These are phyloP conservation scores for Physocephala rufipes DNA, from an alignment of 2,888 invertebrate species.

Conservation along the genomic window DNA sequence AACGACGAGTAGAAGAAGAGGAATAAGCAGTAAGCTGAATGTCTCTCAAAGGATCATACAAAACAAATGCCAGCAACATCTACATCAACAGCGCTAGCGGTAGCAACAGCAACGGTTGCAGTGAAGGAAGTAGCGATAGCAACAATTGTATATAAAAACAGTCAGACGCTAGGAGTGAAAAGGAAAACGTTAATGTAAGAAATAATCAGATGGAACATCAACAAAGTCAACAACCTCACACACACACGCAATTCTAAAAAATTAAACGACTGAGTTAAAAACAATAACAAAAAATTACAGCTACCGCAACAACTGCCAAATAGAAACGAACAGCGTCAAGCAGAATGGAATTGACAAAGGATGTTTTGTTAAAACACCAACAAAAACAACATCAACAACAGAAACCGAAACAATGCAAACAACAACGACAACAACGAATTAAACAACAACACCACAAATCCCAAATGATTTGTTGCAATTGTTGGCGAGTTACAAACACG, in stretches of 20 bases:
- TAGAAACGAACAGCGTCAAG: slow-evolving; percentile 39
- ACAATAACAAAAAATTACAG: slow-evolving; percentile 36
- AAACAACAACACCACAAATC: slow-evolving; percentile 38
- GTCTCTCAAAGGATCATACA: slow-evolving; percentile 37
- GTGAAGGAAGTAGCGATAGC: no score
- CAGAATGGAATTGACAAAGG: slow-evolving; percentile 43
- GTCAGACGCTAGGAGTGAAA: no score
- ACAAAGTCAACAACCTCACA: slow-evolving; percentile 38
- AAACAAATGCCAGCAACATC: slow-evolving; percentile 41
- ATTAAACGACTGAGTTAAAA: no score
- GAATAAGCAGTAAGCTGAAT: slow-evolving; percentile 30
- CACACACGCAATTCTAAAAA: no score
- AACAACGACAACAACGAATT: slow-evolving; percentile 18
- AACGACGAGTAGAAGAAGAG: slow-evolving; percentile 18
- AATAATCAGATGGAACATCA: slow-evolving; percentile 25
- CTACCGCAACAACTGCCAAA: slow-evolving; percentile 41
- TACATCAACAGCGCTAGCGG: slow-evolving; percentile 35
- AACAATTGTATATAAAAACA: no score
- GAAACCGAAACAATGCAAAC: background rate
- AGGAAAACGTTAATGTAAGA: no score
- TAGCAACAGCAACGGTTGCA: slow-evolving; percentile 32
- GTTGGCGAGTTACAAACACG: slow-evolving; percentile 20
- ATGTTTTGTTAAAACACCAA: slow-evolving; percentile 37
- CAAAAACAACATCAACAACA: slow-evolving; percentile 33
- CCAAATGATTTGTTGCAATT: background rate